These are phyloP conservation scores for Mythimna lalbum DNA, from an alignment of 2,888 invertebrate species.

Conservation along the genomic window DNA sequence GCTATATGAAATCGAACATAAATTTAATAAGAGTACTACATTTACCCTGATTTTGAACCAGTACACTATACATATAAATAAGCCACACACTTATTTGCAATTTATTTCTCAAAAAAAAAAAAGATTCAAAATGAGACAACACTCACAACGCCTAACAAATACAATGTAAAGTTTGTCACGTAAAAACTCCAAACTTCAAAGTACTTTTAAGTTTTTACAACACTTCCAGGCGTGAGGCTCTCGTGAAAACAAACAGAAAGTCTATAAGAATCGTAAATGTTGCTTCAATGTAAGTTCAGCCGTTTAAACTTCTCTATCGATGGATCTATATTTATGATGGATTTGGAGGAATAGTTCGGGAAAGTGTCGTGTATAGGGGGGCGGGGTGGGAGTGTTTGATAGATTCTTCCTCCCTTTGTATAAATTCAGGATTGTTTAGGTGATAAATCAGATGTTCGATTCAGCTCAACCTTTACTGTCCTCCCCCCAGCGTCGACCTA, in stretches of 20 bases:
- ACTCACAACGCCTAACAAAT: constrained; percentile 61
- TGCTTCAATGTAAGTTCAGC: constrained; percentile 56
- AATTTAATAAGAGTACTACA: no score
- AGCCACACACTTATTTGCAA: no score
- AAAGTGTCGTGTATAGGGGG: constrained; percentile 33
- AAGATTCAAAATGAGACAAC: constrained; percentile 37
- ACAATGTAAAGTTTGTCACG: constrained; percentile 71
- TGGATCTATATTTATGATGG: constrained; percentile 48
- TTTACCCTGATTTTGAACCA: no score
- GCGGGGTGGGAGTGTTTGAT: constrained; percentile 32
- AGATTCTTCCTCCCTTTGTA: constrained; percentile 36
- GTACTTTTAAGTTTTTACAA: constrained; percentile 74
- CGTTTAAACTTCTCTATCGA: constrained; percentile 59
- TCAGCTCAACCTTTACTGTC: neutral
- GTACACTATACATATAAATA: no score
- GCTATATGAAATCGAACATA: no score
- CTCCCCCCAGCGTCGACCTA: no score
- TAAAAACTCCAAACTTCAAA: constrained; percentile 69
- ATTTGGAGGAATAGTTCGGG: constrained; percentile 47
- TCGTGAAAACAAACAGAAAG: constrained; percentile 40
- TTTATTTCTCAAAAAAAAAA: constrained; percentile 23
- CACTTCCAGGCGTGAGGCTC: constrained; percentile 64
- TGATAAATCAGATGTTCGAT: constrained; percentile 37
- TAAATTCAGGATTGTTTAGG: constrained; percentile 18
- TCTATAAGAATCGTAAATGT: constrained; percentile 60